Percentiles rank a stretch among this genome's conserved stretches.
These are phyloP conservation scores for Acleris holmiana DNA, from an alignment of 2,888 invertebrate species.

Conservation along the genomic window DNA sequence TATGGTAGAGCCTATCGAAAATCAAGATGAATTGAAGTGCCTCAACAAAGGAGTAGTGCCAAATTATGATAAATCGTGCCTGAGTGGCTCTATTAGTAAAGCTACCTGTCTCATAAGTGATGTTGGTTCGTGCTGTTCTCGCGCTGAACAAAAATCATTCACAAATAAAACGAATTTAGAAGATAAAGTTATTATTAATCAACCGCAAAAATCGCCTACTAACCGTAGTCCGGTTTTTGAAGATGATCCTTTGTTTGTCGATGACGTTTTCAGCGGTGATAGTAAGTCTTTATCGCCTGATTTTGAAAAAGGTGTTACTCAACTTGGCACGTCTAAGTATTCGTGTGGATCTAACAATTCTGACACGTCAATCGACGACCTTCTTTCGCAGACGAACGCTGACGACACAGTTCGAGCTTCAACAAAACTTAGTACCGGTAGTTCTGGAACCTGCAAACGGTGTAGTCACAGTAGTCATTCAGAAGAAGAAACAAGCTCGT, in stretches of 20 bases:
- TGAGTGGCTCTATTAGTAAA: slow-evolving; percentile 77
- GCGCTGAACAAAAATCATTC: slow-evolving; percentile 71
- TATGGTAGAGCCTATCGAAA: slow-evolving; percentile 80
- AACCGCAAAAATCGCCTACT: slow-evolving; percentile 85
- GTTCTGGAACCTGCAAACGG: slow-evolving; percentile 82
- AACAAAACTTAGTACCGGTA: slow-evolving; percentile 77
- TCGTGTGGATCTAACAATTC: slow-evolving; percentile 86
- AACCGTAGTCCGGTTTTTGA: slow-evolving; percentile 85
- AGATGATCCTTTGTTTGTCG: slow-evolving; percentile 84
- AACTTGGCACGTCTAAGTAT: slow-evolving; percentile 71
- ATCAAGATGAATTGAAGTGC: slow-evolving; percentile 68
- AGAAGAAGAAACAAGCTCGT: slow-evolving; percentile 89
- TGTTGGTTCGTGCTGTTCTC: slow-evolving; percentile 75
- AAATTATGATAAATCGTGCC: slow-evolving; percentile 77
- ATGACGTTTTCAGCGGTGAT: slow-evolving; percentile 86
- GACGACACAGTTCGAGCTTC: slow-evolving; percentile 84
- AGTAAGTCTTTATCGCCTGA: slow-evolving; percentile 86
- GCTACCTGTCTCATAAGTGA: slow-evolving; percentile 77
- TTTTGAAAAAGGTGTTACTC: slow-evolving; percentile 76
- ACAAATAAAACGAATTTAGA: slow-evolving; percentile 66
- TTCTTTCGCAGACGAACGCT: slow-evolving; percentile 83
- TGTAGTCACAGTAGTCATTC: slow-evolving; percentile 90
- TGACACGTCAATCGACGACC: slow-evolving; percentile 86
- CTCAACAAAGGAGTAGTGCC: slow-evolving; percentile 72
- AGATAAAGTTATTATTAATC: slow-evolving; percentile 84